phyloP scores from a whole-genome alignment of 2,888 invertebrate genomes.

The Netelia melanura region DNA sequence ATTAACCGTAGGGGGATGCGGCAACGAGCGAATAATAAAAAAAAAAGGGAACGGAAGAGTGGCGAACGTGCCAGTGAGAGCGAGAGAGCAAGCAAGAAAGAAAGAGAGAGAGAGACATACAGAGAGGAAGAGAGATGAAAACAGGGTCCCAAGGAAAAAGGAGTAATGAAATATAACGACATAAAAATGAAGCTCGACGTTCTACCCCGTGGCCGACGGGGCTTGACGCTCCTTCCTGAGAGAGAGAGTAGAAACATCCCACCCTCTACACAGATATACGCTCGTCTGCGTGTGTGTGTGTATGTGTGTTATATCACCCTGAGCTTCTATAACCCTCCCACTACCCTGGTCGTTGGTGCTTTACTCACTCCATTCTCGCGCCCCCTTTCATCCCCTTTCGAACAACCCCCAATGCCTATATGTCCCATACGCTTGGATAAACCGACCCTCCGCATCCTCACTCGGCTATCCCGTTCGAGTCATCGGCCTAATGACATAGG shows the following conservation, averaged over 20 bases:
- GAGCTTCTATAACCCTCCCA: constrained; percentile 43
- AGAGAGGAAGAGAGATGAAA: constrained; percentile 31
- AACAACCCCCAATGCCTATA: neutral
- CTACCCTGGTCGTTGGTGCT: constrained; percentile 33
- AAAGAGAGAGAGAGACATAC: constrained; percentile 7
- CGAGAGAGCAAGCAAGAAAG: constrained; percentile 15
- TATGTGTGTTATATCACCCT: constrained; percentile 32
- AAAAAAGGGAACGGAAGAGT: constrained; percentile 5
- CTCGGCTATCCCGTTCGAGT: constrained; percentile 75
- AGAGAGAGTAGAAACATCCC: constrained; percentile 12
- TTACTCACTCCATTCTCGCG: constrained; percentile 55
- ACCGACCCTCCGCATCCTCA: constrained; percentile 73
- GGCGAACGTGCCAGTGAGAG: constrained; percentile 7
- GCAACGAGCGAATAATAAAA: constrained; percentile 34
- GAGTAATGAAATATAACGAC: constrained; percentile 78
- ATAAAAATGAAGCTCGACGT: constrained; percentile 77
- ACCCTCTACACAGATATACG: constrained; percentile 23
- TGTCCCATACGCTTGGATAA: constrained; percentile 68
- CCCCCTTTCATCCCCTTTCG: constrained; percentile 19
- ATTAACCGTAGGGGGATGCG: constrained; percentile 32
- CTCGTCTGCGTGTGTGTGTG: neutral
- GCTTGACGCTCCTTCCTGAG: constrained; percentile 49
- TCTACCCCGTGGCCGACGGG: constrained; percentile 55
- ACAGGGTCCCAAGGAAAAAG: constrained; percentile 47
- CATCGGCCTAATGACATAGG: constrained; percentile 80